Conservation (phyloP, 2,888 invertebrate genomes). For the Strigamia transsilvanica region DNA sequence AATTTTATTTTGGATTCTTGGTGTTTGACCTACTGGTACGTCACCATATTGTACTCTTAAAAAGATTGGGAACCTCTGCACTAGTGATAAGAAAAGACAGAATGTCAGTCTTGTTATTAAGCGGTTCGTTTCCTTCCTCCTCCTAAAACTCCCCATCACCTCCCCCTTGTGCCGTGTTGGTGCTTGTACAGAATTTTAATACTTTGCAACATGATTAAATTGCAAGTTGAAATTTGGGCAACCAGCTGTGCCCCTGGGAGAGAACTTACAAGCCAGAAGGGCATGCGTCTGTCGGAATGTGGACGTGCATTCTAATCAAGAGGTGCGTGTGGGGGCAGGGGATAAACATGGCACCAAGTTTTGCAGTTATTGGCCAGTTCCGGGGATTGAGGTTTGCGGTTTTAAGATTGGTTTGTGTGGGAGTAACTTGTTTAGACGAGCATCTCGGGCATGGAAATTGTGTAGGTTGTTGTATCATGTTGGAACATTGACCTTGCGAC, state of each 20-base stretch:
- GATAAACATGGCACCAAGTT: not conserved
- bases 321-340: not conserved
- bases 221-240: conserved; percentile 51
- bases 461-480: not conserved
- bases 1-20: too few relatives aligned
- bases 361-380: not conserved
- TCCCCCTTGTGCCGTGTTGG: conserved; percentile 1
- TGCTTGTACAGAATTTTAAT: conserved; percentile 49
- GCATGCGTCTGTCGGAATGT: conserved; percentile 39
- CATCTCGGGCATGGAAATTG: not conserved
- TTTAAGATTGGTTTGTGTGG: not conserved
- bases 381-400: not conserved
- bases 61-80: too few relatives aligned
- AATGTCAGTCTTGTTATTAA: conserved; percentile 37
- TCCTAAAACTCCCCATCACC: not conserved
- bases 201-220: conserved; percentile 51
- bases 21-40: too few relatives aligned
- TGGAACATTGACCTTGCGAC: conserved; percentile 34
- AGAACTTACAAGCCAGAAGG: conserved; percentile 37
- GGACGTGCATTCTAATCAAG: conserved; percentile 43
- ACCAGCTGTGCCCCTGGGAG: conserved; percentile 51
- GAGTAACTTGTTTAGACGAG: not conserved
- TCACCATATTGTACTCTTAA: too few relatives aligned
- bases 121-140: conserved; percentile 25
- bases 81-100: not conserved